Evolutionary conservation across 2,888 invertebrate genomes (phyloP), one percentile per base, ranked within the genome.

Genomic region (Tenodera sinensis): DNA sequence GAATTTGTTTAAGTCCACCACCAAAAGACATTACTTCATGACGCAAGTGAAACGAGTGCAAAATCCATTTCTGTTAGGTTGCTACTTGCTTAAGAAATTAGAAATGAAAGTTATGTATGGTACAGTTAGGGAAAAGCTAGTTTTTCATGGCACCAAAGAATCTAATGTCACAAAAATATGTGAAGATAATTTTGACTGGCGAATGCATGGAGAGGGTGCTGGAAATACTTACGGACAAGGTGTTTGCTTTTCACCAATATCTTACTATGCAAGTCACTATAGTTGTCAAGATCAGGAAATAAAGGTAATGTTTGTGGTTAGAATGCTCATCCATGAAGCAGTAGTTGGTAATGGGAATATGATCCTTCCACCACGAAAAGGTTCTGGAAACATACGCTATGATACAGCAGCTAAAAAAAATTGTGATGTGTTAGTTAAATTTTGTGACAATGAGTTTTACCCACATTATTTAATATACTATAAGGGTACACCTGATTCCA

Each of bases 371-470:
- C 91, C 91, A 2, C 71, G 14, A 28, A 84, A 84, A n/a, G 28
- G 84, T 54, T 27, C 28, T 0, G 3, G n/a, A 15, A 83, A 71
- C 7, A 30, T 83, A 28, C 47, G 87, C 9, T 92, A 89, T 90
- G 92, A 92, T 89, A 92, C 92, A 9, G 91, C 91, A 34, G 90
- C 90, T 30, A 92, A 92, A 89, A 89, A 85, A 25, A 90, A 91
- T 88, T 91, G 91, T 7, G 89, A 91, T 83, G 92, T 92, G 30
- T 42, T 91, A 82, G 92, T 92, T 8, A 92, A 92, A 90, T 92
- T 91, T 90, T 90, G 91, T 34, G 92, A 92, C 90, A 91, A 92
- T 90, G 92, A 92, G 87, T 92, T 91, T 91, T 92, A 91, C 91
- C 92, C 92, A 2, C 90, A 89, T 28, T 92, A 92, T 91, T 84